Evolutionary conservation across 2,888 invertebrate genomes (phyloP), one percentile per base, ranked within the genome.

Genomic region (Scaptomyza tumidula): DNA sequence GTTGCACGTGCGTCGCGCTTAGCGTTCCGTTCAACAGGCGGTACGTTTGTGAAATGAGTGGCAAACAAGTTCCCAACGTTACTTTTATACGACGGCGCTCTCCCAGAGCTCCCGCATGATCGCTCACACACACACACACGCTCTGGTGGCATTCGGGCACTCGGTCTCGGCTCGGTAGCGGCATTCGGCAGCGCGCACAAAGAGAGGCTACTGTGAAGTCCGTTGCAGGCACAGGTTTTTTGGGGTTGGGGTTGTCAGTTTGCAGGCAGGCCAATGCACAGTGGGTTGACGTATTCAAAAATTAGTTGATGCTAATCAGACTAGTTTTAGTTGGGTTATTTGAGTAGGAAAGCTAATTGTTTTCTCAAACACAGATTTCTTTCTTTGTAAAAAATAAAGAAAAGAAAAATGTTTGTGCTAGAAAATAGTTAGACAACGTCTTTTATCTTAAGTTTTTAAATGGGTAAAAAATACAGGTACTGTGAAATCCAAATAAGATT

Each of bases 21-120:
- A 50, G 74, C 74, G 80, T 80, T 77, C 76, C 80, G 88, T 88
- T 86, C 87, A 80, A 80, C 84, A 80, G 75, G 86, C 83, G 81
- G 89, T 86, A 86, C 88, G 88, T 89, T 89, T 91, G 83, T 80
- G 87, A 90, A 92, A 91, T 92, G 91, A 91, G 89, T 89, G 89
- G 81, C 88, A 89, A 91, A 90, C 91, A 85, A 86, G 91, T 90
- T 89, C 84, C 86, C 85, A 84, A 78, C 88, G 88, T 89, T 85
- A 87, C 91, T 92, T 91, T 91, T 91, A 91, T 91, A 91, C 83
- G 87, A 79, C 85, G 78, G 75, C 81, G 75, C 74, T 80, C 78
- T 75, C 74, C 59, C 61, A 59, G 63, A 71, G 86, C 85, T 87
- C 86, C 82, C 77, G 88, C 88, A 83, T 84, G 75, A 72, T 71